Evolutionary conservation across 2,113 vertebrate genomes (phyloP).

Genomic region (Mellivora capensis): DNA sequence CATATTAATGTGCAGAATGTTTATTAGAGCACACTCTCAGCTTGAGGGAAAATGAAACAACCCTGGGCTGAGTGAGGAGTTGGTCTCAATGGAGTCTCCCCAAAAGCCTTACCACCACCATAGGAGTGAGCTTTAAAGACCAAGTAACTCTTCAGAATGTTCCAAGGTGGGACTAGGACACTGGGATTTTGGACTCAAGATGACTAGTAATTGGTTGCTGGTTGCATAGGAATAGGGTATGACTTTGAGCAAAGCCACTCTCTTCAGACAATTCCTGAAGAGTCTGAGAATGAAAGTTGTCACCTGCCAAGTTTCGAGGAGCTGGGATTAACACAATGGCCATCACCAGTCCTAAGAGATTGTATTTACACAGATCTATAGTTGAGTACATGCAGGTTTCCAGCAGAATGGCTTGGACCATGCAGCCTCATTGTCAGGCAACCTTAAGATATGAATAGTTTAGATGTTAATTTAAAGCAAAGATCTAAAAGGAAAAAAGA

Average conservation of each 20-base stretch:
- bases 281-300: not conserved
- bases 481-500: not conserved
- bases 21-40: not conserved
- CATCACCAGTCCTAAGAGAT: not conserved
- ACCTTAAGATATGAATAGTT: not conserved
- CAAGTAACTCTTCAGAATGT: not conserved
- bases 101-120: fast-evolving
- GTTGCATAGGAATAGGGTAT: not conserved
- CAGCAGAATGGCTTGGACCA: not conserved
- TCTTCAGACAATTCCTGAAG: not conserved
- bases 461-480: not conserved
- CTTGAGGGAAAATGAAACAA: not conserved
- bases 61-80: not conserved
- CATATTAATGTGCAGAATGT: not conserved
- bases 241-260: not conserved
- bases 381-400: not conserved
- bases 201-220: not conserved
- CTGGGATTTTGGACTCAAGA: not conserved
- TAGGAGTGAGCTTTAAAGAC: not conserved
- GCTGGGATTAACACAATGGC: not conserved
- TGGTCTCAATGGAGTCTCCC: not conserved
- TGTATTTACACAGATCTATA: not conserved
- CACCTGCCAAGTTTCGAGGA: not conserved
- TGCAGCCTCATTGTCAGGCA: not conserved
- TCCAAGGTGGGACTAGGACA: not conserved